These are phyloP conservation scores for Magallana nippona DNA, from an alignment of 2,888 invertebrate genomes.

Conservation along the genomic window DNA sequence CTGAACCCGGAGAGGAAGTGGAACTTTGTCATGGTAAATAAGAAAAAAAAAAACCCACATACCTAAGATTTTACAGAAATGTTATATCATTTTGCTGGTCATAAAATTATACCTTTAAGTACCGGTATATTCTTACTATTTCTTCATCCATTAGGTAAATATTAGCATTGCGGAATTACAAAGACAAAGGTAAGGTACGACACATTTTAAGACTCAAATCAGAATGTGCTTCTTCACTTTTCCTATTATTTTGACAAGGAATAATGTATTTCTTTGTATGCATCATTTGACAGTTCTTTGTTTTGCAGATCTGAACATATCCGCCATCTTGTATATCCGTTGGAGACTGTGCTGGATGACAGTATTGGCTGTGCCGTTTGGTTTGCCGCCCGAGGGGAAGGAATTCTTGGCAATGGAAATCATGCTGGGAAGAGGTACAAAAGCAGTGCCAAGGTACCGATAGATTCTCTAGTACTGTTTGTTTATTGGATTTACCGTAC, in stretches of 20 bases:
- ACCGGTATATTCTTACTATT: not conserved
- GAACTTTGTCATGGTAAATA: constrained; percentile 88
- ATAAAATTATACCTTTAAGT: too few relatives aligned
- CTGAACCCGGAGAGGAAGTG: constrained; percentile 88
- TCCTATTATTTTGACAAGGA: too few relatives aligned
- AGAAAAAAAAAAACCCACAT: too few relatives aligned
- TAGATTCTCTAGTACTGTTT: too few relatives aligned
- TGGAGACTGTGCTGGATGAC: constrained; percentile 94
- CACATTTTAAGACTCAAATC: too few relatives aligned
- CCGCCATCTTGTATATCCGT: constrained; percentile 90
- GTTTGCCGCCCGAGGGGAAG: constrained; percentile 93
- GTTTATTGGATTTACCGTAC: not conserved
- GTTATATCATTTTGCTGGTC: too few relatives aligned
- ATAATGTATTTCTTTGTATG: not conserved
- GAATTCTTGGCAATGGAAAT: constrained; percentile 66
- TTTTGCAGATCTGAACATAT: constrained; percentile 66
- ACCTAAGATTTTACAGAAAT: too few relatives aligned
- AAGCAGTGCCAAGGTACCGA: constrained; percentile 73
- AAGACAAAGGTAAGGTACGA: constrained; percentile 63
- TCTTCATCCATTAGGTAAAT: constrained; percentile 82
- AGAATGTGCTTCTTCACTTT: too few relatives aligned
- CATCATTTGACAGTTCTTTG: not conserved
- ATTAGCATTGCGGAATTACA: constrained; percentile 86
- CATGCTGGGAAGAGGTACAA: constrained; percentile 58
- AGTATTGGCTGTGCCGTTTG: constrained; percentile 94